Base-by-base conservation (phyloP, 1,140 invertebrate genomes). In the Pemphigus obesinymphae region DNA sequence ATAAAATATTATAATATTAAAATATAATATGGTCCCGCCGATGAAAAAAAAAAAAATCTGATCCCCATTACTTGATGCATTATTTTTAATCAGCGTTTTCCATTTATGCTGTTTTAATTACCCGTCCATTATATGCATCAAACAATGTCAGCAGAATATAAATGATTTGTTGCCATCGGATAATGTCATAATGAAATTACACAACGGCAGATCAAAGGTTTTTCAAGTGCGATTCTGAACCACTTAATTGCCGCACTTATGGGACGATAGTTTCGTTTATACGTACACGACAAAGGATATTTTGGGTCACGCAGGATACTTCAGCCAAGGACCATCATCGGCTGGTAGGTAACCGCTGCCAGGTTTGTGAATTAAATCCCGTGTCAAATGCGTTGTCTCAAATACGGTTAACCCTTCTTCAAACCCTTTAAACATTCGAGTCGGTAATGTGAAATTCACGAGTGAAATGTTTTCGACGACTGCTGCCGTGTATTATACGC, bases 221-320 rank as follows among this genome's bases (percentile, higher is more conserved):
- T 43, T 43, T 70, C 37, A 70, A 70, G n/a, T 70, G 26, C 23
- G 11, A 70, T 43, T 70, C 11, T 40, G n/a, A 26, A 45, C 40
- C n/a, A 43, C 66, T 70, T 70, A 70, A 70, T 70, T 70, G 23
- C n/a, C n/a, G 11, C 37, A 70, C 66, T 70, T 43, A 26, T 26
- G 15, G 13, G 23, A n/a, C 40, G n/a, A 45, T 45, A 68, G n/a
- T 40, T 40, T 68, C 8, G 43, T 45, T 45, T 45, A 68, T 68
- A 13, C 11, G 34, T 68, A 68, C 43, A 48, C 17, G 26, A 72
- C 70, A 72, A 72, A 48, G 43, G 70, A 31, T 45, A 48, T 72
- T 48, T 45, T 34, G 40, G 68, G 68, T 72, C n/a, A n/a, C 23
- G 40, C 17, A 72, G 70, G 48, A 43, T 48, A 72, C 70, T 72